Evolutionary conservation across 2,888 invertebrate genomes (phyloP), one percentile per base, ranked within the genome.

Genomic region (Cotesia congregata): DNA sequence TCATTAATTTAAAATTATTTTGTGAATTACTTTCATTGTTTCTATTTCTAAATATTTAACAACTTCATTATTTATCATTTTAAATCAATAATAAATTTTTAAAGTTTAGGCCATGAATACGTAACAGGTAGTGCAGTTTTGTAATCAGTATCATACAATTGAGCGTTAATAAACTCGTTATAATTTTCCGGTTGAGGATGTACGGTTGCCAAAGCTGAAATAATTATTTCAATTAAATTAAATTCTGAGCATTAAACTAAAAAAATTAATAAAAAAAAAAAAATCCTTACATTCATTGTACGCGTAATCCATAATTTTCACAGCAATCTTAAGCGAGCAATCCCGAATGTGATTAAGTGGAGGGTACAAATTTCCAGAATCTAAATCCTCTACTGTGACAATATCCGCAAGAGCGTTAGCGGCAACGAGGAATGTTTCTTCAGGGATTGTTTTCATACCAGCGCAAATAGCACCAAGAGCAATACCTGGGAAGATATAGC

Each of bases 401-500:
- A 96, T 91, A 4, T 94, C 93, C 0, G 98, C 94, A 75, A 99
- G 91, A 74, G 94, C 93, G 93, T 95, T 93, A 1, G 99, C 98
- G 50, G 99, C 94, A 15, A 96, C 92, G 76, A 99, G 92, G 93
- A 99, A 97, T 79, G 97, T 93, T 83, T 97, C 95, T 86, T 99
- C 98, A 12, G 95, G 93, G 87, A 99, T 97, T 86, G 95, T 96
- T 83, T 95, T 91, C 90, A 98, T 94, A 74, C 97, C 97, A 82
- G 96, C 95, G 85, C 95, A 94, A 82, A 98, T 94, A 76, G 95
- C 94, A 80, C 96, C 99, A 67, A 99, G 92, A 38, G 98, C 98
- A 82, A 98, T 92, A 3, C 98, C 99, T 17, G 99, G 99, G 93
- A 98, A 98, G 90, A 98, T 97, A 91, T 98, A 98, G 0, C 98